Conservation (phyloP, 2,113 vertebrate genomes). For the Cyprinodon tularosa region DNA sequence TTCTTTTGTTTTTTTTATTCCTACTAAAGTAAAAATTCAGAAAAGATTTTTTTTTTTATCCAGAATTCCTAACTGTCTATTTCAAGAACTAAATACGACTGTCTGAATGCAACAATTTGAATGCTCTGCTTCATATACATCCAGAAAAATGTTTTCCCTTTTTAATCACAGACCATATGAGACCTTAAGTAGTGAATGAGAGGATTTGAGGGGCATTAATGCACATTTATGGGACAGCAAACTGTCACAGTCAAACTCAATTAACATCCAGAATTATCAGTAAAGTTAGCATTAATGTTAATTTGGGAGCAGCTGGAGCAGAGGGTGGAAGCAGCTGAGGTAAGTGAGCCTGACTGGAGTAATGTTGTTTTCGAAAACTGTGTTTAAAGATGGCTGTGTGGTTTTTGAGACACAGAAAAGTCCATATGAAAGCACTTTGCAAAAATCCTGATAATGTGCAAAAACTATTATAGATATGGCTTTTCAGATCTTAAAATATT, state of each 20-base stretch:
- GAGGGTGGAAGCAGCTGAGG: slow-evolving; percentile 12
- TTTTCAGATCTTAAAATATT: neutral
- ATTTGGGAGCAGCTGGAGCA: neutral
- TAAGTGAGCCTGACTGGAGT: slow-evolving; percentile 24
- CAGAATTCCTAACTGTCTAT: neutral
- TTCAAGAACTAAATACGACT: slow-evolving; percentile 1
- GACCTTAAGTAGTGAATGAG: slow-evolving; percentile 41
- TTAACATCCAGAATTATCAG: slow-evolving; percentile 48
- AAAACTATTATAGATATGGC: slow-evolving; percentile 18
- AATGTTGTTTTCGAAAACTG: slow-evolving; percentile 23
- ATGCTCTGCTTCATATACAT: neutral
- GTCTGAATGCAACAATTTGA: neutral
- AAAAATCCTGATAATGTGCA: slow-evolving; percentile 10
- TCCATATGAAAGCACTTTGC: slow-evolving; percentile 32
- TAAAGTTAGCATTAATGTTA: slow-evolving; percentile 42
- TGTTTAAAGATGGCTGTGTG: slow-evolving; percentile 38
- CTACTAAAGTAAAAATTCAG: neutral
- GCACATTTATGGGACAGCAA: slow-evolving; percentile 40
- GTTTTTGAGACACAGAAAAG: slow-evolving; percentile 34
- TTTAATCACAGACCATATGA: slow-evolving; percentile 48
- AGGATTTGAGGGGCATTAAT: slow-evolving; percentile 39
- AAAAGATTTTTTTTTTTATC: neutral
- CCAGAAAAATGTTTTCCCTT: slow-evolving; percentile 40
- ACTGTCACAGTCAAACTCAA: slow-evolving; percentile 39
- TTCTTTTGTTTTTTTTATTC: too few relatives aligned